Base-by-base conservation (phyloP, 2,113 vertebrate species). In the Callorhinus ursinus region DNA sequence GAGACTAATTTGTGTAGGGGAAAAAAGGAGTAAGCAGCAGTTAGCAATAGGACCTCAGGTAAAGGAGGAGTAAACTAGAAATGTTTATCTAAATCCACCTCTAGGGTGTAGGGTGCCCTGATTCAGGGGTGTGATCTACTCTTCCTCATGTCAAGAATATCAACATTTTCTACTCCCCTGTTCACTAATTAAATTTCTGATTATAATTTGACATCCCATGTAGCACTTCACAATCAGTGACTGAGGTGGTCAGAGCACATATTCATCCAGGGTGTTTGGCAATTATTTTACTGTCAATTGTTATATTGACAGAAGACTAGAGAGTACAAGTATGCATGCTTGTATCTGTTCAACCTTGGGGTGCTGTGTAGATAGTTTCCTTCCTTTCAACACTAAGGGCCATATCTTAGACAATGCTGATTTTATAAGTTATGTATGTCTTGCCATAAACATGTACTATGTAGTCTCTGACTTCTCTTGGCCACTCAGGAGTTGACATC, bases 81-180 rank as follows among this genome's bases (percentile, higher is more conserved):
- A 88, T 57, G 21, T 24, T 82, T 9, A 46, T 74, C 28, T 82
- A 92, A 57, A 81, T 59, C 42, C 3, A 9, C 2, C 12, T 18
- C 10, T 16, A 12, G 3, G 28, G 5, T 36, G 14, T 4, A 63
- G 3, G 2, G 1, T 76, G 24, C 4, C 11, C 24, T 51, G 12
- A 1, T 46, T 94, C 24, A 67, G 2, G 18, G 4, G 7, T 85
- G 9, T 90, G 55, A 67, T 21, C 24, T 74, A 5, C 1, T 74
- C 51, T 71, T 93, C 9, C 2, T 79, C 46, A 51, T 31, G 12
- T 65, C 10, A 51, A 16, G 21, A 85, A 80, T 90, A 82, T 67
- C 2, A 31, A 36, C 19, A 71, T 39, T 57, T 79, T 46, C 31
- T 65, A 1, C 42, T 74, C 33, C 26, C 11, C 7, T 36, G 5